Conservation (phyloP, 2,888 invertebrate species). For the Acleris sparsana region DNA sequence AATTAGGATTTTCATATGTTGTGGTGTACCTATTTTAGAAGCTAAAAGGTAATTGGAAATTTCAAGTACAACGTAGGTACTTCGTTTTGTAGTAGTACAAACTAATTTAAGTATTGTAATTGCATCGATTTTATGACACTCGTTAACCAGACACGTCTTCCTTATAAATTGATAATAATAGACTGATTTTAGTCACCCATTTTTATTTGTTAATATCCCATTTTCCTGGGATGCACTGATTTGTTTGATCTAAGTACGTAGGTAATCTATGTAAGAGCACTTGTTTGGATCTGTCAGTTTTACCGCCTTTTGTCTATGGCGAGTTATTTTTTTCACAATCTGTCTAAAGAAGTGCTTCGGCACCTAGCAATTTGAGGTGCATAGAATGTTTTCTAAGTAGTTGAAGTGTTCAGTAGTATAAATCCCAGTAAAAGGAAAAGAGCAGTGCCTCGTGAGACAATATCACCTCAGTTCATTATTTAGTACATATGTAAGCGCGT, state of each 20-base stretch:
- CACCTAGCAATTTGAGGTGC: slow-evolving; percentile 29
- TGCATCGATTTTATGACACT: slow-evolving; percentile 47
- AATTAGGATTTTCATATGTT: slow-evolving; percentile 49
- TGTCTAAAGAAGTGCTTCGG: slow-evolving; percentile 74
- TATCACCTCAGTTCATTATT: slow-evolving; percentile 60
- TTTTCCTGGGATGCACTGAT: slow-evolving; percentile 79
- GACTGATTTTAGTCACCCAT: slow-evolving; percentile 72
- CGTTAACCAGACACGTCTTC: slow-evolving; percentile 66
- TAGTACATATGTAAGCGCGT: slow-evolving; percentile 40
- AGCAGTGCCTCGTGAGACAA: slow-evolving; percentile 79
- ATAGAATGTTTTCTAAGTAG: slow-evolving; percentile 47
- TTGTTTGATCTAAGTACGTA: slow-evolving; percentile 54
- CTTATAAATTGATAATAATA: slow-evolving; percentile 60
- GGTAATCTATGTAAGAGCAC: slow-evolving; percentile 66
- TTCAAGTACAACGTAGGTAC: slow-evolving; percentile 52
- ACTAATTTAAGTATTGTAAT: slow-evolving; percentile 70
- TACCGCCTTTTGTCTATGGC: slow-evolving; percentile 39
- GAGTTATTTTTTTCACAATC: slow-evolving; percentile 33
- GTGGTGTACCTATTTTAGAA: slow-evolving; percentile 66
- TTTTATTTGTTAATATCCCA: slow-evolving; percentile 59
- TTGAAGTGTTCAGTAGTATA: slow-evolving; percentile 73
- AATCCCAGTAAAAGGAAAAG: slow-evolving; percentile 65
- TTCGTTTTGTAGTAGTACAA: slow-evolving; percentile 76
- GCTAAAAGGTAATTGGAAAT: slow-evolving; percentile 45
- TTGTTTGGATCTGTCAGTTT: slow-evolving; percentile 63